A percentile compares a stretch with the other conserved stretches of the same genome.
Conservation (phyloP, 2,888 invertebrate genomes). For the Agonum fuliginosum region DNA sequence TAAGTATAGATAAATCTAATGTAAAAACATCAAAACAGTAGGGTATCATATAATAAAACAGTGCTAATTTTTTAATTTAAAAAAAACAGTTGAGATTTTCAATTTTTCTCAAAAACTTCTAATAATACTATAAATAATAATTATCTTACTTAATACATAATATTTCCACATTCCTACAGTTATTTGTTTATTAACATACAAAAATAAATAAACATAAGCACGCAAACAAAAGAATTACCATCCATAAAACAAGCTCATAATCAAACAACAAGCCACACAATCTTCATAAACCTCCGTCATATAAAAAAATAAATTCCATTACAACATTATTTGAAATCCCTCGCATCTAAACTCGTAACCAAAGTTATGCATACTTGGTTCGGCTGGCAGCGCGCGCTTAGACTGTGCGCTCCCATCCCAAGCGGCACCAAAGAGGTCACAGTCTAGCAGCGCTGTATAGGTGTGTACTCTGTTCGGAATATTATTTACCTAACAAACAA, state of each 20-base stretch:
- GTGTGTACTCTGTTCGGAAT: slow-evolving; percentile 84
- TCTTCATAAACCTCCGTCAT: background rate
- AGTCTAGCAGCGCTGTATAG: slow-evolving; percentile 70
- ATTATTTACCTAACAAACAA: slow-evolving; percentile 82
- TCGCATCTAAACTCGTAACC: slow-evolving; percentile 71
- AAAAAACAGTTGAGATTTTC: too few relatives aligned
- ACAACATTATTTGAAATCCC: slow-evolving; percentile 56
- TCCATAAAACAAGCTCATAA: background rate
- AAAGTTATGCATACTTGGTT: slow-evolving; percentile 70
- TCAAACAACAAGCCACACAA: background rate
- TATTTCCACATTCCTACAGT: too few relatives aligned
- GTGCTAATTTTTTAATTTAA: too few relatives aligned
- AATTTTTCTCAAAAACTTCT: too few relatives aligned
- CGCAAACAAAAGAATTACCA: too few relatives aligned
- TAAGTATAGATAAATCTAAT: too few relatives aligned
- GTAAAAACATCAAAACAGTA: too few relatives aligned
- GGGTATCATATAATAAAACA: too few relatives aligned
- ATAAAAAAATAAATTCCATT: slow-evolving; percentile 24
- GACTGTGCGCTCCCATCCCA: slow-evolving; percentile 62
- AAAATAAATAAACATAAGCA: too few relatives aligned
- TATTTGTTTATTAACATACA: too few relatives aligned
- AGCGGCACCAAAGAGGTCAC: slow-evolving; percentile 71
- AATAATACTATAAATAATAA: too few relatives aligned
- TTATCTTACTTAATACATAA: too few relatives aligned
- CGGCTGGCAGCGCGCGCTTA: background rate